Conservation (phyloP, 2,888 invertebrate species). For the Drosophila lacicola region DNA sequence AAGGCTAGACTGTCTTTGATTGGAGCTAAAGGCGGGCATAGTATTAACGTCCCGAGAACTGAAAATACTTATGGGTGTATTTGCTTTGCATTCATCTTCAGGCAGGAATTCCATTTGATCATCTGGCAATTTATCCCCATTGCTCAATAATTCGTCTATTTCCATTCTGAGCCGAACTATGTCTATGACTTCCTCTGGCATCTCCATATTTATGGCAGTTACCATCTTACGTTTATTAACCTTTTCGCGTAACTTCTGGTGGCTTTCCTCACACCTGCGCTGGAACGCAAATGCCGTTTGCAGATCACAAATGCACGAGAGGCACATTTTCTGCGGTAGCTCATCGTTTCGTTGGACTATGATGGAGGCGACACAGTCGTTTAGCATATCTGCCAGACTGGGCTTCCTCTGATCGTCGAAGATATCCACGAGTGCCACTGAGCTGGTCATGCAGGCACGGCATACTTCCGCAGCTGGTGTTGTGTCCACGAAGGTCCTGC, state of each 20-base stretch:
- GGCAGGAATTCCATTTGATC: background rate
- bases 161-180: slow-evolving; percentile 2
- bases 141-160: background rate
- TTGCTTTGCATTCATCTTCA: no score
- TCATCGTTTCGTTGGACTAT: slow-evolving; percentile 26
- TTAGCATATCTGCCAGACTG: slow-evolving; percentile 30
- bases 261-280: slow-evolving; percentile 37
- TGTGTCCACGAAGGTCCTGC: background rate
- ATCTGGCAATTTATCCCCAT: background rate
- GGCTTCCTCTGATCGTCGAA: slow-evolving; percentile 39
- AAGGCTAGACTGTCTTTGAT: background rate
- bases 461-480: slow-evolving; percentile 31
- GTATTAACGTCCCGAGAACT: background rate
- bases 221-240: background rate
- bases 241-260: slow-evolving; percentile 10
- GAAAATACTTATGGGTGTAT: background rate
- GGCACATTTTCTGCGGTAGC: slow-evolving; percentile 41
- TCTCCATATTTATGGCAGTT: slow-evolving; percentile 2
- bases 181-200: background rate
- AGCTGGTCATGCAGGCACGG: slow-evolving; percentile 42
- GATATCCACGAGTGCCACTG: slow-evolving; percentile 40
- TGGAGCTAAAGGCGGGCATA: background rate
- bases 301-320: slow-evolving; percentile 36
- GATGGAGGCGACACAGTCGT: slow-evolving; percentile 29
- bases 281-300: slow-evolving; percentile 45